phyloP scores from a whole-genome alignment of 2,888 invertebrate genomes.

The Scelioninae gen. 1 region DNA sequence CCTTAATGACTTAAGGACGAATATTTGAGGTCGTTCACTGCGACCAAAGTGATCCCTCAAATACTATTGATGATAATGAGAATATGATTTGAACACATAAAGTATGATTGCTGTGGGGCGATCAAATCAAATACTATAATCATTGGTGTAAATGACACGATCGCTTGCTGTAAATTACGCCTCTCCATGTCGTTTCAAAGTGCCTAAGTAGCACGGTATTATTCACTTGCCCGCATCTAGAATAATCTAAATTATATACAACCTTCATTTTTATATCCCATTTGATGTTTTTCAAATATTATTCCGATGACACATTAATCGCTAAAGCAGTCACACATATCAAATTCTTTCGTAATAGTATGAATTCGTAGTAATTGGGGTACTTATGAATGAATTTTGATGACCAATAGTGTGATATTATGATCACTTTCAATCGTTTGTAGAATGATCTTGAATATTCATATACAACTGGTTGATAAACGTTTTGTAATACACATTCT shows the following conservation, averaged over 20 bases:
- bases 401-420: too few species aligned
- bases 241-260: constrained; percentile 72
- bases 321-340: background rate
- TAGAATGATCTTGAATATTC: too few species aligned
- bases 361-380: too few species aligned
- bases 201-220: constrained; percentile 73
- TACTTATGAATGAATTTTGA: too few species aligned
- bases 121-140: constrained; percentile 67
- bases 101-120: constrained; percentile 56
- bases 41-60: constrained; percentile 8
- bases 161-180: constrained; percentile 73
- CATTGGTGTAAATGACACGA: constrained; percentile 71
- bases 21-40: too few species aligned
- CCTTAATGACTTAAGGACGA: too few species aligned
- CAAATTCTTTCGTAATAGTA: too few species aligned
- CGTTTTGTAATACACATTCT: too few species aligned
- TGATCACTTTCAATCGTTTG: too few species aligned
- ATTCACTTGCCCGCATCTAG: constrained; percentile 79
- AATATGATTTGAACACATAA: constrained; percentile 42
- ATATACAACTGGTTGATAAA: too few species aligned
- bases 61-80: constrained; percentile 43
- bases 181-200: constrained; percentile 67
- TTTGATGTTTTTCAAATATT: constrained; percentile 10
- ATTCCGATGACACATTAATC: background rate
- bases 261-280: constrained; percentile 30